Evolutionary conservation across 92 coral and sea anemone genomes (phyloP).

Genomic region (Heliopora coerulea): DNA sequence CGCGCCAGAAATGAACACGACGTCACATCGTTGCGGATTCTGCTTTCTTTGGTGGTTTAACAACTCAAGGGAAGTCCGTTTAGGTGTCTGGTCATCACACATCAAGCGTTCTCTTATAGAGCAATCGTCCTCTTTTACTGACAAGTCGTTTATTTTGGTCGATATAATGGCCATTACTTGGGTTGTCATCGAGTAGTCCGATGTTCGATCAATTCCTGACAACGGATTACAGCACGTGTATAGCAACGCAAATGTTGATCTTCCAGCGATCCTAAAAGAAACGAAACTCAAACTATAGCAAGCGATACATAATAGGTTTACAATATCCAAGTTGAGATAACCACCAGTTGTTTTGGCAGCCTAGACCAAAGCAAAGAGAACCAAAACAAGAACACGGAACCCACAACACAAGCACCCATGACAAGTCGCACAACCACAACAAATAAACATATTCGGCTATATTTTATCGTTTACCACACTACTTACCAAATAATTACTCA

Average conservation of each 20-base stretch:
- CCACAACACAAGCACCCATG: no score
- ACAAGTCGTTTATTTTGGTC: conserved; percentile 23
- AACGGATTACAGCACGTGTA: not conserved
- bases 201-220: not conserved
- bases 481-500: no score
- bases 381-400: no score
- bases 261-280: not conserved
- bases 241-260: not conserved
- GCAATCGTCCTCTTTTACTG: conserved; percentile 10
- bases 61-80: conserved; percentile 46
- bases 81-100: not conserved
- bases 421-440: no score
- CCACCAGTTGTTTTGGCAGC: no score
- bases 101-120: conserved; percentile 3
- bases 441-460: no score
- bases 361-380: no score
- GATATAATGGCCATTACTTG: conserved; percentile 19
- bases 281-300: not conserved
- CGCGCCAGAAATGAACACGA: conserved; percentile 65
- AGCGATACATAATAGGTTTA: no score
- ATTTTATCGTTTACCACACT: no score
- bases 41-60: conserved; percentile 71
- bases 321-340: no score
- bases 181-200: not conserved
- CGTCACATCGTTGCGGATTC: conserved; percentile 65